Evolutionary conservation across 2,888 invertebrate species (phyloP), one percentile per base, ranked within the genome.

Genomic region (Hecatera dysodea): DNA sequence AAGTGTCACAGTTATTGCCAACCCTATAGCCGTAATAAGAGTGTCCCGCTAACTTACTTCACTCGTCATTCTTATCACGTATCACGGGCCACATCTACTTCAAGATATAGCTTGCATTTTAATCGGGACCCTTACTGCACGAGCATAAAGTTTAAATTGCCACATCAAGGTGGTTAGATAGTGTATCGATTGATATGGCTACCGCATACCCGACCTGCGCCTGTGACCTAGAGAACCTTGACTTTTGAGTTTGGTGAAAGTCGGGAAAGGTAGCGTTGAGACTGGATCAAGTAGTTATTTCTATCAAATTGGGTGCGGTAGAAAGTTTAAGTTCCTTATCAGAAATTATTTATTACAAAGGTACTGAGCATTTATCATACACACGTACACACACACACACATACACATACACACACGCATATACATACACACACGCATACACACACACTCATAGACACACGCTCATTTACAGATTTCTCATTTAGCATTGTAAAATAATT

Each of bases 201-300:
- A 80, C 84, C 88, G 87, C 88, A 88, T 88, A 82, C 61, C 71
- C 89, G 93, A 92, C 93, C 93, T 92, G 92, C 78, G 90, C 91
- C 91, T 93, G 89, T 94, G 93, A 95, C 95, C 95, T 87, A 94
- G 84, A 94, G 93, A 92, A 92, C 93, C 92, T 90, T 91, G 90
- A 90, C 91, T 91, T 90, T 70, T 88, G 86, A 83, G 89, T 88
- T 87, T 87, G 86, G 93, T 89, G 95, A 94, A 95, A 95, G 94
- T 92, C 88, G 80, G 91, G 92, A 89, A 87, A 57, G 46, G 64
- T 81, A 86, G 75, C 67, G 80, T 67, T 61, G 59, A 56, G 46
- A 64, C 64, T 79, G 63, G 63, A 78, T 61, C 67, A 59, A 55
- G 44, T 56, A 48, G 55, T 64, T 67, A 29, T 19, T 29, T 15